Conservation (phyloP, 1,140 invertebrate species). For the Ostrea denselamellosa region DNA sequence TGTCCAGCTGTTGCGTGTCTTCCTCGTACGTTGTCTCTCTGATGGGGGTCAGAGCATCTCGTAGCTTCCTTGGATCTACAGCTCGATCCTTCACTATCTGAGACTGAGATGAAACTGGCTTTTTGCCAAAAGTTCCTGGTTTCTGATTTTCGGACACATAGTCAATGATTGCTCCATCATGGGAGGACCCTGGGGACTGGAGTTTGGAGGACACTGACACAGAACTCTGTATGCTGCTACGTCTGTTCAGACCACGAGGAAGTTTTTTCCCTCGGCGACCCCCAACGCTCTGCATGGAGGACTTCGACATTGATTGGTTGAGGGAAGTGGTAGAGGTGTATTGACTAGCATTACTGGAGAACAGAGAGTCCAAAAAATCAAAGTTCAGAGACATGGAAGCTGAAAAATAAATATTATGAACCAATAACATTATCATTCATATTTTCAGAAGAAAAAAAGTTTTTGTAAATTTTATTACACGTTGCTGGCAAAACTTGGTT, state of each 20-base stretch:
- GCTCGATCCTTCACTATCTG: constrained; percentile 45
- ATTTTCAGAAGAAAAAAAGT: neutral
- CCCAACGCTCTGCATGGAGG: constrained; percentile 55
- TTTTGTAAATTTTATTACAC: too few species aligned
- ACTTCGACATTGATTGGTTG: constrained; percentile 61
- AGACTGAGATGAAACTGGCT: constrained; percentile 21
- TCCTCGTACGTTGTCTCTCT: constrained; percentile 63
- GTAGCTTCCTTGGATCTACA: constrained; percentile 53
- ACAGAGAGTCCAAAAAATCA: constrained; percentile 63
- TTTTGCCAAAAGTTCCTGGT: neutral
- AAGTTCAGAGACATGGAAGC: constrained; percentile 61
- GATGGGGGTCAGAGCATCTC: constrained; percentile 65
- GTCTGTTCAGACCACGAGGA: neutral
- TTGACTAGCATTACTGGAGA: constrained; percentile 63
- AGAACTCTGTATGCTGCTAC: constrained; percentile 45
- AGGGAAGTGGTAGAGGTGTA: constrained; percentile 63
- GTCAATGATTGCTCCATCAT: constrained; percentile 52
- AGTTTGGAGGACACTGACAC: constrained; percentile 43
- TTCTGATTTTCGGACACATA: constrained; percentile 44
- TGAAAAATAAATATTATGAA: constrained; percentile 38
- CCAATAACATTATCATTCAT: neutral
- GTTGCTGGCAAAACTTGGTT: too few species aligned
- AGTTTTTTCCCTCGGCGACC: constrained; percentile 42
- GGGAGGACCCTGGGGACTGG: constrained; percentile 52
- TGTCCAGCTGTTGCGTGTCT: constrained; percentile 37